Base-by-base conservation (phyloP, 2,888 invertebrate species). In the Pharmacophagus antenor region DNA sequence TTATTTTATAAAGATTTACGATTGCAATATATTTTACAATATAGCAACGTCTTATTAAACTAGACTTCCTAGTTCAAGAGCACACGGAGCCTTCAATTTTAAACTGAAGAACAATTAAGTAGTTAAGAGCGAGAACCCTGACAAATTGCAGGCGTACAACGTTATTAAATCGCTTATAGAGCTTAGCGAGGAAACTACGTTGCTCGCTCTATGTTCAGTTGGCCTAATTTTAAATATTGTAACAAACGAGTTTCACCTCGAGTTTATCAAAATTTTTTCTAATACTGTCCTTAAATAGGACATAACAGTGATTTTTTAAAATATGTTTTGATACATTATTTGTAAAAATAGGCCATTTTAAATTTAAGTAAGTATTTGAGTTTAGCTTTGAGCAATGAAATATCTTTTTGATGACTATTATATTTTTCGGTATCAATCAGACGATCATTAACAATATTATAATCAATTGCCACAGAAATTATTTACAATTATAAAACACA, bases 51-150 rank as follows among this genome's bases (percentile, higher is more conserved):
- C 44, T 20, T 27, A 56, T 48, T 56, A 49, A 44, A 57, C 57
- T 46, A 22, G 31, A 25, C 51, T 51, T 22, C 15, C 17, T 44
- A 50, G 51, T 51, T 44, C 17, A 51, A 46, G 44, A 42, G 57
- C 51, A 51, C 46, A 31, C 42, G 21, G 50, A 57, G 57, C 44
- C 37, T 57, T 51, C 57, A 57, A 50, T 57, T 50, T 57, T 27
- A 50, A 51, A 21, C 57, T 44, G 44, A 31, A 46, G 50, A 51
- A 51, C 57, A 51, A 57, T 57, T 57, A 27, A 51, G 51, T 57
- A 57, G 51, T 51, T 56, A 49, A 25, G 56, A 56, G 50, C 50
- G n/a, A 56, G 50, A 49, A 12, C 49, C 42, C 20, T 22, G 41
- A 31, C 47, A 56, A 56, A 48, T 56, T 23, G 23, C 48, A 22